A percentile compares a stretch with the other conserved stretches of the same genome.
Conservation (phyloP, 30 jellyfish, hydroid and myxozoan genomes). For the Aurelia sp. region DNA sequence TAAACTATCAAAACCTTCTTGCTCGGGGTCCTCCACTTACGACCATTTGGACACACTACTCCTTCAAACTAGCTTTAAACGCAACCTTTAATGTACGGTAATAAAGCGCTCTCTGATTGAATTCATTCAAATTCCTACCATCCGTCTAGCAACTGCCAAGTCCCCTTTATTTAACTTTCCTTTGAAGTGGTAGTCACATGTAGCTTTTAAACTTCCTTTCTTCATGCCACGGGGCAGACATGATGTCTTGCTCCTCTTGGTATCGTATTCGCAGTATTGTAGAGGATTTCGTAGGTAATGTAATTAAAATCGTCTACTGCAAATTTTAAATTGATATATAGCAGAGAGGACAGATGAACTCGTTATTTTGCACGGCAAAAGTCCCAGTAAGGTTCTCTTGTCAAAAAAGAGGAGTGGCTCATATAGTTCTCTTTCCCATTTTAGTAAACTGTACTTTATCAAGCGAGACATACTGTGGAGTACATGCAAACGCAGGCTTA, state of each 20-base stretch:
- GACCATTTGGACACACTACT: no score
- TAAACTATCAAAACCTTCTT: no score
- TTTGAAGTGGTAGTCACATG: no score
- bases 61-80: no score
- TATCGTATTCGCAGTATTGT: not conserved
- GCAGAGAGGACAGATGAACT: not conserved
- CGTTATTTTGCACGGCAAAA: not conserved
- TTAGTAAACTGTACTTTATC: slow-evolving; percentile 47
- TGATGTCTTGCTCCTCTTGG: not conserved
- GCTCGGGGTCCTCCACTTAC: no score
- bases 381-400: not conserved
- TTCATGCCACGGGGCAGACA: no score
- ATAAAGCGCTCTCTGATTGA: no score
- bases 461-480: slow-evolving; percentile 82
- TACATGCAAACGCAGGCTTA: slow-evolving; percentile 88
- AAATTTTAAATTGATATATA: not conserved
- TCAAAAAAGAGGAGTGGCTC: not conserved
- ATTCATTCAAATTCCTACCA: no score
- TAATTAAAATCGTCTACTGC: not conserved
- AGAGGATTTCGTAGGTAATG: not conserved
- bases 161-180: no score
- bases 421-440: not conserved
- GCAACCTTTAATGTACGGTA: no score
- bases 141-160: no score
- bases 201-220: no score